Evolutionary conservation across 2,888 invertebrate species (phyloP).

Genomic region (Coelopa pilipes): DNA sequence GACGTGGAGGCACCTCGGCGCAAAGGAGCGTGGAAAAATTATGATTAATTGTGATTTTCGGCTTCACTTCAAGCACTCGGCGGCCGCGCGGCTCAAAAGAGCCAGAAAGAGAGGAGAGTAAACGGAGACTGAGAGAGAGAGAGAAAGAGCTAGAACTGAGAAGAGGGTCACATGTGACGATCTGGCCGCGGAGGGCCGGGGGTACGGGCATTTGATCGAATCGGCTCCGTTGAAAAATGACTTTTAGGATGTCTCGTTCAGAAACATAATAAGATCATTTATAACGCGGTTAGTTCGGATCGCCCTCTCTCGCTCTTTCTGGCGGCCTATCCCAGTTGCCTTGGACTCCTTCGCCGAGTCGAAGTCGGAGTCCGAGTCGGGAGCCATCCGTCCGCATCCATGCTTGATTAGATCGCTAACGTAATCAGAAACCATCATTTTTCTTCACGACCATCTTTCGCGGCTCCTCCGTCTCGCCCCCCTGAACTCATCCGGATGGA

Average conservation of each 20-base stretch:
- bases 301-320: constrained; percentile 4
- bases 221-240: constrained; percentile 54
- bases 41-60: constrained; percentile 37
- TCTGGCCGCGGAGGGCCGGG: not conserved
- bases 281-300: constrained; percentile 56
- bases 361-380: not conserved
- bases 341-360: constrained; percentile 10
- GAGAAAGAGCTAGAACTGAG: constrained; percentile 2
- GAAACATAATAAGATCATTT: constrained; percentile 62
- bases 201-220: constrained; percentile 17
- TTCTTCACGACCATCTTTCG: constrained; percentile 38
- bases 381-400: constrained; percentile 22
- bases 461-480: constrained; percentile 30
- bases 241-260: constrained; percentile 58
- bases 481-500: too few species aligned
- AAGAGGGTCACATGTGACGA: not conserved
- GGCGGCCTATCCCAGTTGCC: not conserved
- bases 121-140: constrained; percentile 7
- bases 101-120: too few species aligned
- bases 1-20: not conserved
- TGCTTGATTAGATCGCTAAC: constrained; percentile 45
- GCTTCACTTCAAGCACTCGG: not conserved
- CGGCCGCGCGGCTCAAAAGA: too few species aligned
- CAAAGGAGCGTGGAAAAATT: constrained; percentile 36
- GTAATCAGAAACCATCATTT: constrained; percentile 47